Base-by-base conservation (phyloP, 1,140 invertebrate species). In the Bacillus rossius region DNA sequence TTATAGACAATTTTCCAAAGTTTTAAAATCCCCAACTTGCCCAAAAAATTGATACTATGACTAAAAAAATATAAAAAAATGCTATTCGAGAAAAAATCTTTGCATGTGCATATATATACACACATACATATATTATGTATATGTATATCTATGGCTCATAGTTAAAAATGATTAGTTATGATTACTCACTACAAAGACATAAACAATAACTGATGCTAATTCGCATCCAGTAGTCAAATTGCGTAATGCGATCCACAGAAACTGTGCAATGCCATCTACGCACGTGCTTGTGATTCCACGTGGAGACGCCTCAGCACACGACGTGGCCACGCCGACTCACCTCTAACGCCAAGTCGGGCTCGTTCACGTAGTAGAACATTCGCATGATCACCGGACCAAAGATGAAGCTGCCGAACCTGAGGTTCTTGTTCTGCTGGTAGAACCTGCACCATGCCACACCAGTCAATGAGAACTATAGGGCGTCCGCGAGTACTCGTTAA, bases 341-440 rank as follows among this genome's bases (percentile, higher is more conserved):
- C 65, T 84, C 62, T 4, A 88, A 63, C 17, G 89, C 89, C 51
- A 82, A 65, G 50, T 84, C 75, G 19, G 86, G 82, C 67, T 86
- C 79, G 67, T 91, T 83, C 7, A 91, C 69, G 64, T 81, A 73
- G 68, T 91, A 76, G 60, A 85, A 86, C 73, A 89, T 79, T 64
- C 91, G 77, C 89, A 94, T 91, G 0, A 89, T 77, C 8, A 93
- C 83, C 17, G 91, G 89, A 1, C 91, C 91, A 83, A 93, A 93
- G 8, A 84, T 70, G 74, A 85, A 93, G 62, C 77, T 85, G 16
- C 86, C 84, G 81, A 92, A 91, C 57, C 88, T 74, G 29, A 87
- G 66, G 60, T 87, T 80, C 54, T 82, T 80, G 61, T 84, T 87
- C 69, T 91, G 87, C n/a, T 72, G 65, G 63, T 88, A 81, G 67